Evolutionary conservation across 2,888 invertebrate genomes (phyloP).

Genomic region (Seira ritae): DNA sequence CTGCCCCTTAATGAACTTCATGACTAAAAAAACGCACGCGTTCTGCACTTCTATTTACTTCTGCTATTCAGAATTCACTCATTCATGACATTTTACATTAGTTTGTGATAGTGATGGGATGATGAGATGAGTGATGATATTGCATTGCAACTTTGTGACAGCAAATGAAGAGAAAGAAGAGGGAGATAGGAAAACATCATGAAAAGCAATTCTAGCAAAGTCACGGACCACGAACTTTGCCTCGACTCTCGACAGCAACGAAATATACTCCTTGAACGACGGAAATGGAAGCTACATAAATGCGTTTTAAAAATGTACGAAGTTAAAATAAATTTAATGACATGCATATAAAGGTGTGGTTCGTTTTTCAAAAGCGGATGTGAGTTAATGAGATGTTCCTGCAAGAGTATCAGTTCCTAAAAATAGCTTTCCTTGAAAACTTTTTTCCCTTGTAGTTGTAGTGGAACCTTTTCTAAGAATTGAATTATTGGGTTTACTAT

Average conservation of each 20-base stretch:
- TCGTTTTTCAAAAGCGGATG: conserved; percentile 58
- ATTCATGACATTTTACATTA: conserved; percentile 55
- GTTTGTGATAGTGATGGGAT: conserved; percentile 44
- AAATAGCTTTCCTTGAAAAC: conserved; percentile 49
- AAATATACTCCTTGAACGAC: conserved; percentile 46
- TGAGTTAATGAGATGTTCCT: conserved; percentile 60
- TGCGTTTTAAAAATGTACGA: conserved; percentile 24
- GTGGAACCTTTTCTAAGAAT: too few species aligned
- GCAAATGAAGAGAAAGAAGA: not conserved
- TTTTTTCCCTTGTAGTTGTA: not conserved
- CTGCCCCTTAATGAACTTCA: too few species aligned
- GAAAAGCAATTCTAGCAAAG: conserved; percentile 53
- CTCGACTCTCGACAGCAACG: not conserved
- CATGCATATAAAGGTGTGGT: conserved; percentile 63
- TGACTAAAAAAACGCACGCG: too few species aligned
- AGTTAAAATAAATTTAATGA: conserved; percentile 55
- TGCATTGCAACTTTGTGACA: conserved; percentile 7
- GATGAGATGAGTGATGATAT: conserved; percentile 6
- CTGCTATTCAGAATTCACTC: conserved; percentile 42
- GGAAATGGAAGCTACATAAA: conserved; percentile 62
- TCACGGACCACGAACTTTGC: conserved; percentile 61
- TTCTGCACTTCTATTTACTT: not conserved
- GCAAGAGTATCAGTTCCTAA: conserved; percentile 49
- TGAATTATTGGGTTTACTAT: too few species aligned
- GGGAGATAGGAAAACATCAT: not conserved